A percentile compares a stretch with the other conserved stretches of the same genome.
Evolutionary conservation across 2,888 invertebrate species (phyloP).

Genomic region (Norana najaformis): DNA sequence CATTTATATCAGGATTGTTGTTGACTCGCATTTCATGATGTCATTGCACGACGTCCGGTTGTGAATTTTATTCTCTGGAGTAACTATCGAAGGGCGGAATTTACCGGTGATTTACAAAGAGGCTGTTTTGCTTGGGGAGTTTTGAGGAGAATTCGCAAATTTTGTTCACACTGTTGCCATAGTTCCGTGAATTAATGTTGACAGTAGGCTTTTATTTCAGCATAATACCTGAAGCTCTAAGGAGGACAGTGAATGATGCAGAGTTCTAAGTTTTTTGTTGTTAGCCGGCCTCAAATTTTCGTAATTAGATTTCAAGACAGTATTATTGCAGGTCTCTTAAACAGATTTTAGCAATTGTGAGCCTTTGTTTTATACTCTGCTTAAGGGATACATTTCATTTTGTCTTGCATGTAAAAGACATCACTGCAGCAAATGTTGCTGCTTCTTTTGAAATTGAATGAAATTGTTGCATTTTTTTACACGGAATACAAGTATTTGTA

Average conservation of each 20-base stretch:
- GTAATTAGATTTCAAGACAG: neutral
- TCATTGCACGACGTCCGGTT: too few species aligned
- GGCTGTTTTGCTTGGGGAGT: neutral
- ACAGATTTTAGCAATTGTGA: neutral
- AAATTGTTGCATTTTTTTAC: neutral
- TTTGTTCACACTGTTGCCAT: neutral
- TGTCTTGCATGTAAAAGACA: neutral
- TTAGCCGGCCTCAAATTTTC: neutral
- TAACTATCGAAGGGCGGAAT: neutral
- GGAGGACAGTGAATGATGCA: neutral
- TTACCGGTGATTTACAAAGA: neutral
- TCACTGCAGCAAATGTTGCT: neutral
- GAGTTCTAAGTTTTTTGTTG: neutral
- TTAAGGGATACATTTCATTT: neutral
- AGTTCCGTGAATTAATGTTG: neutral
- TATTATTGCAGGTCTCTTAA: neutral
- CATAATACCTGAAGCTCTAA: too few species aligned
- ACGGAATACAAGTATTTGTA: neutral
- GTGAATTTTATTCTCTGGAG: neutral
- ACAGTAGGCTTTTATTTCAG: too few species aligned
- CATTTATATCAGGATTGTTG: neutral
- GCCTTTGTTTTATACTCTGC: neutral
- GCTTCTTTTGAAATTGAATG: neutral
- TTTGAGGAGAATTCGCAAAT: neutral
- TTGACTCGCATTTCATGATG: neutral